Conservation (phyloP, 2,888 invertebrate species). For the Cosmorhoe ocellata region DNA sequence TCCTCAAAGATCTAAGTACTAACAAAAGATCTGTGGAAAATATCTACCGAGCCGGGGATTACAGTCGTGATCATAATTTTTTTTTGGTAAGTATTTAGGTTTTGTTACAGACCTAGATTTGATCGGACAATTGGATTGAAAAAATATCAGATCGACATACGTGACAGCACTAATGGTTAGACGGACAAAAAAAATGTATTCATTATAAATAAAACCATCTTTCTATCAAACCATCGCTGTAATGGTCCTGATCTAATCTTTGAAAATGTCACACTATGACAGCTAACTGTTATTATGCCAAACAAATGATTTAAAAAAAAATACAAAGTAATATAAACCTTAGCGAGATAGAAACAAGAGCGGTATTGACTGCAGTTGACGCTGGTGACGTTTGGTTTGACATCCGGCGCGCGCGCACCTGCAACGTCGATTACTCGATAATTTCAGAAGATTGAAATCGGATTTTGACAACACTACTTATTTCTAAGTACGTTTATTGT, state of each 20-base stretch:
- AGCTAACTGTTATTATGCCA: slow-evolving; percentile 74
- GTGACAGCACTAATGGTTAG: slow-evolving; percentile 20
- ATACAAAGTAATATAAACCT: slow-evolving; percentile 28
- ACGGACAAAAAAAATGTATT: slow-evolving; percentile 35
- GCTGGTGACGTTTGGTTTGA: slow-evolving; percentile 55
- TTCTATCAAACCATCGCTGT: slow-evolving; percentile 70
- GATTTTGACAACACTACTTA: slow-evolving; percentile 72
- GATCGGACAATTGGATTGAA: too few relatives aligned
- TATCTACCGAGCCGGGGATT: too few relatives aligned
- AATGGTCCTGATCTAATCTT: slow-evolving; percentile 69
- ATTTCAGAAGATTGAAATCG: slow-evolving; percentile 73
- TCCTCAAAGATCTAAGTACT: too few relatives aligned
- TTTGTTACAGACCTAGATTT: too few relatives aligned
- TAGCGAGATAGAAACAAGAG: slow-evolving; percentile 30
- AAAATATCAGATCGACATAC: slow-evolving; percentile 4
- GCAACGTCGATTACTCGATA: slow-evolving; percentile 78
- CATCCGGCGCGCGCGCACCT: slow-evolving; percentile 76
- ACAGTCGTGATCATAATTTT: too few relatives aligned
- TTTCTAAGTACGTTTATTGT: slow-evolving; percentile 51
- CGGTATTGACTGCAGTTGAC: slow-evolving; percentile 10
- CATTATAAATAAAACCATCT: slow-evolving; percentile 57
- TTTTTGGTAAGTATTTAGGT: too few relatives aligned
- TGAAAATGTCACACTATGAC: slow-evolving; percentile 76
- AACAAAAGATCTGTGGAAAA: too few relatives aligned
- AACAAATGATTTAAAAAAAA: slow-evolving; percentile 39